Percentiles rank a stretch among this genome's conserved stretches.
These are phyloP conservation scores for Luffia ferchaultella DNA, from an alignment of 2,888 invertebrate species.

Conservation along the genomic window DNA sequence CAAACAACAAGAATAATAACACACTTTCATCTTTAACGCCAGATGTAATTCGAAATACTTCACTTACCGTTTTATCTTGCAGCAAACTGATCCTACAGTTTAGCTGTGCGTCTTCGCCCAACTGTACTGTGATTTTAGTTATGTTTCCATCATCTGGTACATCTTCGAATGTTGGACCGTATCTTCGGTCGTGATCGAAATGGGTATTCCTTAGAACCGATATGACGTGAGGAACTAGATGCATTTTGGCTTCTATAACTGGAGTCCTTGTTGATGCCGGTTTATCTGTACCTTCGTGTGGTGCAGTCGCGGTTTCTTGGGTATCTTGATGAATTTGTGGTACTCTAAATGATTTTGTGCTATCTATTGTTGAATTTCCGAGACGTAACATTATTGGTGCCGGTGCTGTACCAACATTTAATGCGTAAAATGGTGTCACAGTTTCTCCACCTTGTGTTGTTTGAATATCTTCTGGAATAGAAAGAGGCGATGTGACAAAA, in stretches of 20 bases:
- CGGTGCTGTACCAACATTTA: conserved; percentile 45
- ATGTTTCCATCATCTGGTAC: conserved; percentile 61
- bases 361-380: conserved; percentile 59
- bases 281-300: conserved; percentile 5
- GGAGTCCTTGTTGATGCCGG: conserved; percentile 13
- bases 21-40: too few species aligned
- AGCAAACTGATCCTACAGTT: conserved; percentile 79
- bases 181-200: conserved; percentile 62
- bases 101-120: conserved; percentile 75
- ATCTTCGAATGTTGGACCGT: conserved; percentile 77
- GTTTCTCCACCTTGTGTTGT: conserved; percentile 34
- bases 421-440: conserved; percentile 50
- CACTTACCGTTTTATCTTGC: conserved; percentile 78
- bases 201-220: conserved; percentile 43
- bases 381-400: conserved; percentile 53
- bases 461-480: conserved; percentile 21
- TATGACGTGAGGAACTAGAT: conserved; percentile 44
- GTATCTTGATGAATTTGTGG: conserved; percentile 36
- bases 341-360: conserved; percentile 57
- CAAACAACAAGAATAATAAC: too few species aligned
- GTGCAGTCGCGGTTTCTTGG: not conserved
- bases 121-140: conserved; percentile 76
- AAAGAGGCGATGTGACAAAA: conserved; percentile 31
- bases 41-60: too few species aligned
- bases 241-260: conserved; percentile 23